Percentiles rank a stretch among this genome's conserved stretches.
These are phyloP conservation scores for Torymus tubicola DNA, from an alignment of 2,888 invertebrate genomes.

Conservation along the genomic window DNA sequence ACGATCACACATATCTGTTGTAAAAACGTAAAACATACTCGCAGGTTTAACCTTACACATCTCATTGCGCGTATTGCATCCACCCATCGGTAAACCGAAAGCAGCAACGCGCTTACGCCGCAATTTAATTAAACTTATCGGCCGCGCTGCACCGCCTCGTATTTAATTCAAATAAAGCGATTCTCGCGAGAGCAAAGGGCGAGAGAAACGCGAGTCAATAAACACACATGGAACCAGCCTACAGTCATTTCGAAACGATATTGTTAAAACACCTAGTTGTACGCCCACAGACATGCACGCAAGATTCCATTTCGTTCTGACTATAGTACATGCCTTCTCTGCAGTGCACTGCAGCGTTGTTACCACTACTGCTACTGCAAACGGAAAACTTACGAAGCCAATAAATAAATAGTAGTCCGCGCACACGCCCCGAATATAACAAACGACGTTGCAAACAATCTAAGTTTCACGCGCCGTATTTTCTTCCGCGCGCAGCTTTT, in stretches of 20 bases:
- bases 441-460: slow-evolving; percentile 63
- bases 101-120: not conserved
- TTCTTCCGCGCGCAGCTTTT: slow-evolving; percentile 54
- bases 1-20: slow-evolving; percentile 19
- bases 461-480: slow-evolving; percentile 61
- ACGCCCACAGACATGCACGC: no score
- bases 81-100: slow-evolving; percentile 3
- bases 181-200: not conserved
- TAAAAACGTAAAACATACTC: slow-evolving; percentile 17
- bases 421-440: slow-evolving; percentile 51
- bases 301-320: no score
- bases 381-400: slow-evolving; percentile 63
- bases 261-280: not conserved
- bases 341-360: slow-evolving; percentile 8
- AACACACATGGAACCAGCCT: not conserved
- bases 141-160: not conserved
- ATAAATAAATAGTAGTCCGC: slow-evolving; percentile 62
- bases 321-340: not conserved
- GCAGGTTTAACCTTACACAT: slow-evolving; percentile 42
- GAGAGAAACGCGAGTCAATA: slow-evolving; percentile 21
- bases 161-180: slow-evolving; percentile 18
- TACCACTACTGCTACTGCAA: slow-evolving; percentile 27
- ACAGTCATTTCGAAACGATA: not conserved
- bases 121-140: slow-evolving; percentile 54
- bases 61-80: slow-evolving; percentile 35